phyloP scores from a whole-genome alignment of 2,888 invertebrate genomes.

The Apotomis capreana region DNA sequence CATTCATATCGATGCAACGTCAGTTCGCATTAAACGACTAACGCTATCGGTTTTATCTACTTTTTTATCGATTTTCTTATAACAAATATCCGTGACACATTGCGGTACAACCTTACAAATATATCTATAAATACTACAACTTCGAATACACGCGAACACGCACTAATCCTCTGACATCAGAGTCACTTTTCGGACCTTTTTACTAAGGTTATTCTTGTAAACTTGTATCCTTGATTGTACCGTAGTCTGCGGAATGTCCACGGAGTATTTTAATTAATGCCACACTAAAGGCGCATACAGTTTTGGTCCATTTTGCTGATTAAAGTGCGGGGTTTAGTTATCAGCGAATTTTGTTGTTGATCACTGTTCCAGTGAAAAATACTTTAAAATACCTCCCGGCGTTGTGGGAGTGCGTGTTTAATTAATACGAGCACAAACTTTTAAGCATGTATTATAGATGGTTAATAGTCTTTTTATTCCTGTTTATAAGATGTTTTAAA shows the following conservation, averaged over 20 bases:
- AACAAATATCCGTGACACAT: constrained; percentile 44
- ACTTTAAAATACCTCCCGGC: constrained; percentile 40
- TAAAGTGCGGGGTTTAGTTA: constrained; percentile 55
- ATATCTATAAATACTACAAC: background rate
- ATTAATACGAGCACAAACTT: constrained; percentile 21
- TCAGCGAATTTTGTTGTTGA: constrained; percentile 46
- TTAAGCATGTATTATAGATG: background rate
- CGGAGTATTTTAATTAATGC: constrained; percentile 76
- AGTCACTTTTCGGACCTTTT: background rate
- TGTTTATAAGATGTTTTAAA: background rate
- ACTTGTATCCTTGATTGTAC: background rate
- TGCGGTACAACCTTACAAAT: constrained; percentile 34
- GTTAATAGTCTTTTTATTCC: background rate
- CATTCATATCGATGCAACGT: constrained; percentile 30
- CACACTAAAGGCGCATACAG: constrained; percentile 66
- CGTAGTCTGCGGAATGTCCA: constrained; percentile 43
- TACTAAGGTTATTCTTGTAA: background rate
- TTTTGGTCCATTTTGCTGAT: constrained; percentile 66
- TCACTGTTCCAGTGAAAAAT: constrained; percentile 36
- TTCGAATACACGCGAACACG: background rate
- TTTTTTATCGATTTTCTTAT: constrained; percentile 49
- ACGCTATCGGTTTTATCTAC: constrained; percentile 33
- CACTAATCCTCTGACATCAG: background rate
- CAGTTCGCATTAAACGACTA: constrained; percentile 33
- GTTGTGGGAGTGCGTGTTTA: constrained; percentile 21